Evolutionary conservation across 2,797 vertebrate species (phyloP), one percentile per base, ranked within the genome.

Genomic region (Myripristis jacobus): DNA sequence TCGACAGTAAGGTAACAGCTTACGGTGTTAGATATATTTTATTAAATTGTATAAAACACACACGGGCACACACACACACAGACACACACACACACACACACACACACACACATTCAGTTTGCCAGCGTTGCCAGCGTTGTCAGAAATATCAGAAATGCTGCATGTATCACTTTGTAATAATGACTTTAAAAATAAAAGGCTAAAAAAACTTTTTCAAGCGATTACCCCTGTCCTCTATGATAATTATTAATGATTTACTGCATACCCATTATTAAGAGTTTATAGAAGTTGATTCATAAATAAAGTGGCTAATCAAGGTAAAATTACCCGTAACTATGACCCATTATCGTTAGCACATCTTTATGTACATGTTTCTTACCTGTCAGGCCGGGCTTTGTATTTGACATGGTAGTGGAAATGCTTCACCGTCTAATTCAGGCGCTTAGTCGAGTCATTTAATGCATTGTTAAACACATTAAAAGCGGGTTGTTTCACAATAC

Each of bases 401-500:
- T 73, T 80, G 75, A 79, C 75, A 68, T 66, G 1, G 22, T 13
- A 50, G 19, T 29, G 61, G 44, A 54, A 76, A 80, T 76, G 66
- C 83, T 77, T 80, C 50, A n/a, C 59, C 2, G 12, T 72, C 79
- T 84, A 70, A 85, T 79, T 79, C 71, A 68, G 74, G 44, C 36
- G 44, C 73, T 86, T 90, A 89, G 89, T 83, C 79, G 80, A 63
- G 47, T 68, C 51, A 85, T 92, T 88, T 85, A 89, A 88, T 83
- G 88, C 81, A 73, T 87, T 89, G 83, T 89, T 90, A 87, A 80
- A 38, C 87, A 88, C 81, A 83, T 88, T 90, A 88, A 84, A 86
- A 82, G 74, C 67, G 6, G 22, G 54, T 56, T 70, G 84, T 84
- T 81, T 72, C 85, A 60, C 84, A 84, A 81, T 79, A 78, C 77